Evolutionary conservation across 1,140 invertebrate species (phyloP), one percentile per base, ranked within the genome.

Genomic region (Saxidomus purpurata): DNA sequence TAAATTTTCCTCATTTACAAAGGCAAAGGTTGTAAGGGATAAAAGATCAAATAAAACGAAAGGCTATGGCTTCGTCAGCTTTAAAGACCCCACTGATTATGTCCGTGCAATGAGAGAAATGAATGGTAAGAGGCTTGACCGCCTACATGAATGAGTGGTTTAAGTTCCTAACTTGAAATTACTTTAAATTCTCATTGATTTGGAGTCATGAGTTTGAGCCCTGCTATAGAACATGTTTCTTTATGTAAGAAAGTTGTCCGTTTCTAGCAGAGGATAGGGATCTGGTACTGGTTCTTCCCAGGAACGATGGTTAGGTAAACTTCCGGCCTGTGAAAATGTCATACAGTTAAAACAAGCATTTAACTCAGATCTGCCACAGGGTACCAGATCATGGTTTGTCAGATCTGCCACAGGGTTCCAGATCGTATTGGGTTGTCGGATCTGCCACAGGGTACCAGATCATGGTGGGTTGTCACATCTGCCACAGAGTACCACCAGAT

Each of bases 51-150:
- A 99, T 94, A 99, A 99, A 96, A 99, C 98, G 69, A 99, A 99
- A 96, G 99, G 99, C 11, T 99, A 99, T 96, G 99, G 99, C 9
- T 99, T 99, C 96, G 98, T 99, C 49, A 99, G 99, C 92, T 99
- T 99, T 94, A 99, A 98, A 94, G 99, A 99, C 96, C 99, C 99
- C 0, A 97, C 98, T 55, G 99, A 99, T 95, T 99, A 99, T 94
- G 99, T 99, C 52, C 98, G 98, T 94, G 99, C 99, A 15, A 99
- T 99, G 98, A 98, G 99, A 94, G 99, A 99, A 97, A 99, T 99
- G 98, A 99, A 97, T 94, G 97, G 96, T 96, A 92, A 95, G 94
- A 92, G 6, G n/a, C n/a, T n/a, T n/a, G n/a, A n/a, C n/a, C n/a
- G n/a, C n/a, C n/a, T n/a, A 13, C n/a, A 13, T n/a, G 13, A 15